Evolutionary conservation across 2,888 invertebrate genomes (phyloP).

Genomic region (Catocala fraxini): DNA sequence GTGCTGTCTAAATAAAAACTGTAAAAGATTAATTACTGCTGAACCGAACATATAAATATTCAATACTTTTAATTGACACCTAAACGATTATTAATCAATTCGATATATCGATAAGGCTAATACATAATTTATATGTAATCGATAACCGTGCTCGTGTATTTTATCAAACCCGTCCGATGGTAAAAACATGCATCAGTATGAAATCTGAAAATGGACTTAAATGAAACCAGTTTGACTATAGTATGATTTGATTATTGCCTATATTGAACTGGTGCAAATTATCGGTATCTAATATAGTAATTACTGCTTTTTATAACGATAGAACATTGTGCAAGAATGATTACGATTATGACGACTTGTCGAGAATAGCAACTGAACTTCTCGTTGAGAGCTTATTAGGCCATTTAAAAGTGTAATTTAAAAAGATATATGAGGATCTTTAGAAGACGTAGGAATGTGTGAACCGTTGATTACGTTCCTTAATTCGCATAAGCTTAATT

Average conservation of each 20-base stretch:
- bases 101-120: constrained; percentile 27
- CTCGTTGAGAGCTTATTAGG: no score
- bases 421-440: no score
- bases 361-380: no score
- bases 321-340: background rate
- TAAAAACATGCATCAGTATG: constrained; percentile 32
- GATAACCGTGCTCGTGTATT: constrained; percentile 28
- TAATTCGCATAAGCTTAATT: no score
- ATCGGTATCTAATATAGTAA: constrained; percentile 33
- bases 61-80: constrained; percentile 22
- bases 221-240: constrained; percentile 28
- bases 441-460: no score
- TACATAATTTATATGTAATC: constrained; percentile 30
- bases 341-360: no score
- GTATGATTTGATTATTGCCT: constrained; percentile 16
- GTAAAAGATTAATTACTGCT: background rate
- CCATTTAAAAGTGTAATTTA: no score
- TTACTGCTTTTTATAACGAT: constrained; percentile 13
- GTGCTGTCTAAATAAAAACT: background rate
- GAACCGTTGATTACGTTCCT: no score
- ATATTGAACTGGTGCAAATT: constrained; percentile 31
- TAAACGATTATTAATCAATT: constrained; percentile 30
- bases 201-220: constrained; percentile 18
- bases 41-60: constrained; percentile 2
- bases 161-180: constrained; percentile 27